phyloP scores from a whole-genome alignment of 2,113 vertebrate species.

The Pogonocichla stellata region DNA sequence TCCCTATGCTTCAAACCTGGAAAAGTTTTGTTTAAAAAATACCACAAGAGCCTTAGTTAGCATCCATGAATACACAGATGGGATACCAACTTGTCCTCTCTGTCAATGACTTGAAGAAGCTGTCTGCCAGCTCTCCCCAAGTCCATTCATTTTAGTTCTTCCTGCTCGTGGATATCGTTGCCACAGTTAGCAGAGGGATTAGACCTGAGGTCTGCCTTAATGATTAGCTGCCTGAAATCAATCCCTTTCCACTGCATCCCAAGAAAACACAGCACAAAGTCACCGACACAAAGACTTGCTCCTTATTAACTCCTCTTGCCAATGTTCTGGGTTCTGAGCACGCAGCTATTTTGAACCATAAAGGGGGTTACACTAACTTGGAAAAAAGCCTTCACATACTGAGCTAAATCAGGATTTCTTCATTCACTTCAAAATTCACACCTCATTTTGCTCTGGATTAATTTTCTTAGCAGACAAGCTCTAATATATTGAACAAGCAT shows the following conservation, averaged over 20 bases:
- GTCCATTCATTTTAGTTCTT: not conserved
- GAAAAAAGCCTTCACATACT: not conserved
- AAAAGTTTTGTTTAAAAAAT: not conserved
- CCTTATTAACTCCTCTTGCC: not conserved
- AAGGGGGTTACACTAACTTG: not conserved
- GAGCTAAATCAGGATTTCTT: conserved; percentile 1
- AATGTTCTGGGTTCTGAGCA: not conserved
- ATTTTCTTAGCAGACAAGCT: conserved; percentile 29
- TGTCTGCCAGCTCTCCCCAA: not conserved
- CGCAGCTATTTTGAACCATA: not conserved
- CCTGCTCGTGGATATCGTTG: not conserved
- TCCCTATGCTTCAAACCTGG: not conserved
- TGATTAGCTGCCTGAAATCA: not conserved
- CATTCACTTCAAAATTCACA: conserved; percentile 5
- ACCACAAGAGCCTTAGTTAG: not conserved
- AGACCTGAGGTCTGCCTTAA: not conserved
- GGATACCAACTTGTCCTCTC: not conserved
- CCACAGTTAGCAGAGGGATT: not conserved
- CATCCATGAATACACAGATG: not conserved
- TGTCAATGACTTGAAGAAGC: not conserved
- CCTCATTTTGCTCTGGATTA: conserved; percentile 7
- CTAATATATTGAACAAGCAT: not conserved
- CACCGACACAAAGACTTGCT: not conserved
- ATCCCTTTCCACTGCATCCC: not conserved
- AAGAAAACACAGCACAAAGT: conserved; percentile 1